Conservation (phyloP, 1,140 invertebrate genomes). For the Eumaeus atala region DNA sequence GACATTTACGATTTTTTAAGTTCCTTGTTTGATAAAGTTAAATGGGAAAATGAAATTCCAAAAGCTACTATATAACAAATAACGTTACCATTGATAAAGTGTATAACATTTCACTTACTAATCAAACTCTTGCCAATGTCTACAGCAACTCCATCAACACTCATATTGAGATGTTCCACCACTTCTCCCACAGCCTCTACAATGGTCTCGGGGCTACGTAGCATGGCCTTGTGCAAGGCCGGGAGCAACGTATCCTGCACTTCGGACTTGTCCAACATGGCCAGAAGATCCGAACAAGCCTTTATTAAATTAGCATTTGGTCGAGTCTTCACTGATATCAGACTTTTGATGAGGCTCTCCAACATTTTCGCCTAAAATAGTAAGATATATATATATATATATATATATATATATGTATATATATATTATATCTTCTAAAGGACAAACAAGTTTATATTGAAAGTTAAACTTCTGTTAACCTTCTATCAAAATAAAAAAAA, state of each 20-base stretch:
- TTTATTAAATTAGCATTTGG: constrained; percentile 81
- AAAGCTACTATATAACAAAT: no score
- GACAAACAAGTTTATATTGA: no score
- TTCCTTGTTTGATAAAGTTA: no score
- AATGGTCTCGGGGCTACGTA: constrained; percentile 95
- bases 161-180: constrained; percentile 81
- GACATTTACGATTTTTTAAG: no score
- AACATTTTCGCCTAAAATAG: constrained; percentile 76
- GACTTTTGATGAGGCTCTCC: constrained; percentile 86
- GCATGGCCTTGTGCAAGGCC: constrained; percentile 91
- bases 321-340: constrained; percentile 86
- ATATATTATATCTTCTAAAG: no score
- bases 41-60: no score
- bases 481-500: no score
- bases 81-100: no score
- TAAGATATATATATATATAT: no score
- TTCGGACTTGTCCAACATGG: constrained; percentile 80
- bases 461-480: no score
- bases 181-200: constrained; percentile 86
- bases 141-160: constrained; percentile 85
- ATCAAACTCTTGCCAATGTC: constrained; percentile 89
- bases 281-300: constrained; percentile 79
- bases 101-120: constrained; percentile 67
- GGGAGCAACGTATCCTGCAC: constrained; percentile 87
- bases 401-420: no score